Evolutionary conservation across 2,888 invertebrate genomes (phyloP), one percentile per base, ranked within the genome.

Genomic region (Melitaea athalia): DNA sequence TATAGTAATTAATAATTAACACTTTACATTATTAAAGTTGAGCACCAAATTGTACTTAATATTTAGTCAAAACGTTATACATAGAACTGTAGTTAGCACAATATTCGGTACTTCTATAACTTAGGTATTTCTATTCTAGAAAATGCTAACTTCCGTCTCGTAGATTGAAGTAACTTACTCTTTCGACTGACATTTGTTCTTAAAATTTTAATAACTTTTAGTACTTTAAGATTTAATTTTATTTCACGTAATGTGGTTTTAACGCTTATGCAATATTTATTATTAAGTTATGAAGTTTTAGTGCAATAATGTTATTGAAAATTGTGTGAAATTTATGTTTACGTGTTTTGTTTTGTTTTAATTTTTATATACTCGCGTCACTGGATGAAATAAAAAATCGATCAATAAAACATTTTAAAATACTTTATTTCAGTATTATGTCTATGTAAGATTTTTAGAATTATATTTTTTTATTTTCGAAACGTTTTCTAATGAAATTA

Each of bases 31-130:
- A 89, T 86, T 84, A 86, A 78, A 87, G 86, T 88, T 89, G 92
- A 92, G 92, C 92, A 92, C 92, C 92, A 92, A 92, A 92, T 92
- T 88, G 92, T 92, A 92, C 92, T 92, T 92, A 92, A 90, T 91
- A 87, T 89, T 91, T 91, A 92, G 90, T 89, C 87, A 92, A 91
- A 91, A 89, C 89, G 83, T 91, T 88, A 79, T 77, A 77, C 68
- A 75, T 79, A 81, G 79, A 76, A 73, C 72, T 73, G 80, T 84
- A 86, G 84, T 79, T 85, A 85, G 85, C 84, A 81, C 83, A 84
- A 84, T 82, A 77, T 82, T 86, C 82, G 81, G 78, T 85, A 83
- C 78, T 81, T n/a, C 77, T 81, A 77, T 59, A 64, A 70, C 57
- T 61, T 76, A 75, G 73, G 74, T 77, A 72, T 73, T 75, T 70